Evolutionary conservation across 1,140 invertebrate genomes (phyloP), one percentile per base, ranked within the genome.

Genomic region (Dreissena polymorpha): DNA sequence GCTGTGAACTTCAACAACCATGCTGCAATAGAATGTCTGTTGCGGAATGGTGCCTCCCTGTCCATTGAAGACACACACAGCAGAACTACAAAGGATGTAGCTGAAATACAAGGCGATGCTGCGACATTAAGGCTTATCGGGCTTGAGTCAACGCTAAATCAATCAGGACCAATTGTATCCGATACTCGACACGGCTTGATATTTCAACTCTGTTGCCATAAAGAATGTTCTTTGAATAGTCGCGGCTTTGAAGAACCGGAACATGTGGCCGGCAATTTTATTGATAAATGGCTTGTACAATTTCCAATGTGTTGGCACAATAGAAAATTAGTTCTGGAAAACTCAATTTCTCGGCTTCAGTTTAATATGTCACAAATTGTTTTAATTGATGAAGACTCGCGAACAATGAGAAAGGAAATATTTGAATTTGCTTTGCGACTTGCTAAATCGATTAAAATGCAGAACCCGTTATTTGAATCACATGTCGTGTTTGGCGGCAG

Each of bases 381-480:
- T 69, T 13, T 27, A 25, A 12, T 3, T 10, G 39, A 29, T 1
- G 39, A 49, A 39, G 29, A 69, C 29, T 10, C 27, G 25, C 21
- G n/a, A 13, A 23, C 18, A 12, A 69, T 69, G 21, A 23, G 39
- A 10, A 23, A 69, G n/a, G 29, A 23, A 69, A 25, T 69, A 8
- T 69, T 25, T 39, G 25, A 49, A 12, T 29, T 69, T n/a, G 25
- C 39, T n/a, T 18, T 25, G 29, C 21, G n/a, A 12, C 21, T 39
- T 0, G 67, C 67, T 25, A 18, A 29, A 10, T 0, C 12, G 29
- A 13, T 69, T 10, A 29, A 18, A 49, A 23, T 10, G 18, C 10
- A 25, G 0, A 69, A 69, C 16, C 67, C 67, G 25, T n/a, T 69
- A 39, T 69, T 69, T 69, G 25, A 69, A 49, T 69, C 8, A 10